Conservation (phyloP, 2,113 vertebrate species). For the Centropus unirufus region DNA sequence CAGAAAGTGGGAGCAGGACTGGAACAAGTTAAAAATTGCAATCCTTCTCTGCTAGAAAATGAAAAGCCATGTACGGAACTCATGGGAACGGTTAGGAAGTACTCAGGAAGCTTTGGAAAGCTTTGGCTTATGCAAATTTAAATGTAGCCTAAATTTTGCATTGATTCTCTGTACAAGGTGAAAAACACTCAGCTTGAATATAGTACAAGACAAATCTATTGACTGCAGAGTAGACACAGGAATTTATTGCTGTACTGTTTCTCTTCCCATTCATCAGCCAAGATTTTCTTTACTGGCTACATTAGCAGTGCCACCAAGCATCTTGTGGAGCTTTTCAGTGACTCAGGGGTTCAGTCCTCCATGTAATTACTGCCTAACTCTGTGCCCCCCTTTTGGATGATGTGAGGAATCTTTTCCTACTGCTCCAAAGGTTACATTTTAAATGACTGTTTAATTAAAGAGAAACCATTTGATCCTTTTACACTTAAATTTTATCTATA, state of each 20-base stretch:
- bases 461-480: background rate
- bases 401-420: background rate
- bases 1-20: background rate
- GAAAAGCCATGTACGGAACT: slow-evolving; percentile 17
- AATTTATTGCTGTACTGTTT: slow-evolving; percentile 47
- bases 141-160: slow-evolving; percentile 20
- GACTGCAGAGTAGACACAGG: background rate
- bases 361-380: background rate
- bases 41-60: slow-evolving; percentile 15
- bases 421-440: background rate
- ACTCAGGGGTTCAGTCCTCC: background rate
- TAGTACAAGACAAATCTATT: slow-evolving; percentile 30
- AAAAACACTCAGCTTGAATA: slow-evolving; percentile 21
- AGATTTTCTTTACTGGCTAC: slow-evolving; percentile 15
- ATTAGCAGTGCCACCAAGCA: slow-evolving; percentile 26
- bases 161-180: slow-evolving; percentile 12
- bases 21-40: slow-evolving; percentile 33
- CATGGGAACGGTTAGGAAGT: background rate
- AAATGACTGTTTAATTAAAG: background rate
- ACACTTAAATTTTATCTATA: background rate
- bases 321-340: slow-evolving; percentile 27
- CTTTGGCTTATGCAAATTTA: background rate
- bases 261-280: slow-evolving; percentile 32
- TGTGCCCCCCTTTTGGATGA: background rate
- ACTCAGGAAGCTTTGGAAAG: slow-evolving; percentile 33